These are phyloP conservation scores for Plumapathes pennacea DNA, from an alignment of 92 coral and sea anemone genomes.

Conservation along the genomic window DNA sequence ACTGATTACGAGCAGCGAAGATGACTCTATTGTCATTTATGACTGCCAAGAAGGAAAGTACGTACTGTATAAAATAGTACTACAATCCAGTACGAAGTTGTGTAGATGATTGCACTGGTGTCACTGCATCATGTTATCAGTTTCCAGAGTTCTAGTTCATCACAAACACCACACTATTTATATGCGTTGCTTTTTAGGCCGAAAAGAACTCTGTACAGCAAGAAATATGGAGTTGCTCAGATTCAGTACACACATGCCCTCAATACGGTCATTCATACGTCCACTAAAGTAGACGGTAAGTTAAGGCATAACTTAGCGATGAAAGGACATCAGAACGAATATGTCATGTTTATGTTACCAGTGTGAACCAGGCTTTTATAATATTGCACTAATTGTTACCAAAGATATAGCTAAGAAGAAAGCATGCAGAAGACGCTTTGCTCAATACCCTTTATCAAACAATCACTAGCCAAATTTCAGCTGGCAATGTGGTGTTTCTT, in stretches of 20 bases:
- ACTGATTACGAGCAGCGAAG: constrained; percentile 91
- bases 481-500: too few species aligned
- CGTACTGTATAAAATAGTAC: constrained; percentile 20
- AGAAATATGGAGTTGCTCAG: constrained; percentile 98
- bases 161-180: background rate
- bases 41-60: constrained; percentile 95
- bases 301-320: background rate
- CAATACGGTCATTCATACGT: constrained; percentile 98
- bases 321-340: too few species aligned
- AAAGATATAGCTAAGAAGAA: background rate
- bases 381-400: too few species aligned
- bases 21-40: constrained; percentile 96
- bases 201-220: constrained; percentile 91
- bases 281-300: constrained; percentile 99
- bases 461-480: too few species aligned
- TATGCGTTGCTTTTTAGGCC: constrained; percentile 50
- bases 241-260: constrained; percentile 97
- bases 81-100: background rate
- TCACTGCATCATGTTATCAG: background rate
- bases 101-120: background rate
- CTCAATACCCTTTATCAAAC: too few species aligned
- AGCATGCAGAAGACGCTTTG: too few species aligned
- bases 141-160: background rate
- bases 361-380: too few species aligned
- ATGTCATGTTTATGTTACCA: too few species aligned